Evolutionary conservation across 2,113 vertebrate genomes (phyloP).

Genomic region (Pachypanchax playfairii): DNA sequence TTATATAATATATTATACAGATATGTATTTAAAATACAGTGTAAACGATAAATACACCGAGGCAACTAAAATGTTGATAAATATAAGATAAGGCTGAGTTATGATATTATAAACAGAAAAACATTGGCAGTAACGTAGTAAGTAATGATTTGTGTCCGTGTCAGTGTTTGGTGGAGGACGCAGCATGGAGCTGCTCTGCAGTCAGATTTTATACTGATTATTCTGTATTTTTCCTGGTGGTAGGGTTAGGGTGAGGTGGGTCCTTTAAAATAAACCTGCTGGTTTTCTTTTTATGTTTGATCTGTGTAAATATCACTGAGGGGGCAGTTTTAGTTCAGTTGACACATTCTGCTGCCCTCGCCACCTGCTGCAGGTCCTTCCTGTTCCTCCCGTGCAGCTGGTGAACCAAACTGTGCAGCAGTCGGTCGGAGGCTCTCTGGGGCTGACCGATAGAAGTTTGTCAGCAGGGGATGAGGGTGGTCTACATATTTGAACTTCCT

Average conservation of each 20-base stretch:
- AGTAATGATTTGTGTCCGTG: too few relatives aligned
- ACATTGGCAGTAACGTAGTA: too few relatives aligned
- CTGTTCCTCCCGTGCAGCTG: not conserved
- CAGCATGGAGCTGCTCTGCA: not conserved
- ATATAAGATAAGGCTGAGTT: too few relatives aligned
- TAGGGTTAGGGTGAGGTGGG: not conserved
- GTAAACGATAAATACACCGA: too few relatives aligned
- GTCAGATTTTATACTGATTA: not conserved
- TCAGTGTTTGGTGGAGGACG: too few relatives aligned
- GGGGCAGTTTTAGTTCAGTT: not conserved
- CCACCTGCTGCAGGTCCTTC: not conserved
- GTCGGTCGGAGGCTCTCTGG: not conserved
- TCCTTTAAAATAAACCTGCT: not conserved
- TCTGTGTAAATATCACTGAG: not conserved
- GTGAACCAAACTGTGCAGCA: not conserved
- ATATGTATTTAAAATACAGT: too few relatives aligned
- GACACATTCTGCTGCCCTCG: not conserved
- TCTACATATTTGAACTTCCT: not conserved
- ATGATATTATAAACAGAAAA: too few relatives aligned
- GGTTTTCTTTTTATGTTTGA: not conserved
- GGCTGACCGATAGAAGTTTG: constrained; percentile 1
- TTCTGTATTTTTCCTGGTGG: not conserved
- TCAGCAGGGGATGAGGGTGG: not conserved
- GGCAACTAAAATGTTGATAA: too few relatives aligned
- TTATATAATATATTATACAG: too few relatives aligned